Evolutionary conservation across 92 coral and sea anemone species (phyloP).

Genomic region (Meandrina meandrites): DNA sequence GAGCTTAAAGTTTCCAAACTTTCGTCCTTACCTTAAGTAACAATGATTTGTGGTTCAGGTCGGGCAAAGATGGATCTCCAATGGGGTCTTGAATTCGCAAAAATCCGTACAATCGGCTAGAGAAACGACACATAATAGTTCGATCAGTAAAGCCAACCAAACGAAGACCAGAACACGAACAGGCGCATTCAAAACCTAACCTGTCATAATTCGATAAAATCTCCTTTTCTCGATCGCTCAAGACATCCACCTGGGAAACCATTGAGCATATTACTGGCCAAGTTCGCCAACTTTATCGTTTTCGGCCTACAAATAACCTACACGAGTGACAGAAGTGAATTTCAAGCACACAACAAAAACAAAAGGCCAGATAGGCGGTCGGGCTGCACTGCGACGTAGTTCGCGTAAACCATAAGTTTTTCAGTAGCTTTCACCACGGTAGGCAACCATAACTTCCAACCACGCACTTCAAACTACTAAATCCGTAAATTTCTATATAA

Average conservation of each 20-base stretch:
- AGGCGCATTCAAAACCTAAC: constrained; percentile 47
- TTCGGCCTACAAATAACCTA: constrained; percentile 38
- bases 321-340: constrained; percentile 54
- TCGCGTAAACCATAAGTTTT: constrained; percentile 40
- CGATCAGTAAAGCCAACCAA: constrained; percentile 28
- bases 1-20: constrained; percentile 21
- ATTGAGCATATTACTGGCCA: constrained; percentile 95
- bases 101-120: constrained; percentile 97
- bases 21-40: constrained; percentile 81
- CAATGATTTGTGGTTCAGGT: constrained; percentile 93
- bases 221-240: constrained; percentile 99
- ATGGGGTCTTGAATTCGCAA: constrained; percentile 95
- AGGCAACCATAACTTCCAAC: constrained; percentile 53
- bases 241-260: constrained; percentile 98
- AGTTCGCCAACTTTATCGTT: constrained; percentile 67
- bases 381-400: constrained; percentile 32
- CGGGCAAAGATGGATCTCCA: constrained; percentile 89
- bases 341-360: constrained; percentile 87
- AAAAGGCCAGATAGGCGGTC: constrained; percentile 67
- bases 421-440: constrained; percentile 34
- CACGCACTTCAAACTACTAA: constrained; percentile 47
- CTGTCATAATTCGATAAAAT: constrained; percentile 96
- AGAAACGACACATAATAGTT: constrained; percentile 47
- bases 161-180: constrained; percentile 19
- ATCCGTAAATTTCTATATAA: constrained; percentile 37